Base-by-base conservation (phyloP, 2,797 vertebrate species). In the Remorina albescens region DNA sequence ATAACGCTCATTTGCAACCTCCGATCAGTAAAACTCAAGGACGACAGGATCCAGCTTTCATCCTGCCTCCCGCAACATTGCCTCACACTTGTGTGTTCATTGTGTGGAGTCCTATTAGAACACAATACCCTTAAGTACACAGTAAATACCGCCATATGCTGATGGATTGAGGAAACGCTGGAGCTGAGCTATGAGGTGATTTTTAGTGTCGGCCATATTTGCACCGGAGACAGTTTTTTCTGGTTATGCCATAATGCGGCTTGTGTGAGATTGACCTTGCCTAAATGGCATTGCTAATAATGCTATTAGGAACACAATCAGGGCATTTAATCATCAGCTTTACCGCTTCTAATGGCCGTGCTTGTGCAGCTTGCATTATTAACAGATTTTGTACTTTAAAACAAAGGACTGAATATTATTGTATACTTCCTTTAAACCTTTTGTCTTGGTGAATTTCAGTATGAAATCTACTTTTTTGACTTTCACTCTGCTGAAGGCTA, bases 201-300 rank as follows among this genome's bases (percentile, higher is more conserved):
- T 78, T n/a, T 51, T 36, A 34, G 53, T 60, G 61, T 62, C 61
- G 44, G 62, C 68, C 26, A 56, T n/a, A 65, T 36, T 71, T 13
- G 11, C 54, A 41, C 71, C 78, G 36, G 56, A 70, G 85, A 81
- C 67, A 71, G 56, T 78, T 78, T 50, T 82, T 67, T 81, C 67
- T 65, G 57, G 63, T 76, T 74, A 74, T 76, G 71, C 71, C 30
- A 65, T 90, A 91, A 92, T 88, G 86, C 86, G 74, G 75, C 81
- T 69, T 73, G 65, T 86, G 78, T 78, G 82, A 84, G 73, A 88
- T 46, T 92, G 91, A 93, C 92, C 91, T 92, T 92, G 90, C 78
- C 82, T 79, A 88, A 91, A 90, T 86, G 84, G 79, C 83, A 87
- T 78, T 69, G 86, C 87, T 91, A 86, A 90, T 88, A 91, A 89